phyloP scores from a whole-genome alignment of 2,888 invertebrate genomes.

The Xanthorhoe designata region DNA sequence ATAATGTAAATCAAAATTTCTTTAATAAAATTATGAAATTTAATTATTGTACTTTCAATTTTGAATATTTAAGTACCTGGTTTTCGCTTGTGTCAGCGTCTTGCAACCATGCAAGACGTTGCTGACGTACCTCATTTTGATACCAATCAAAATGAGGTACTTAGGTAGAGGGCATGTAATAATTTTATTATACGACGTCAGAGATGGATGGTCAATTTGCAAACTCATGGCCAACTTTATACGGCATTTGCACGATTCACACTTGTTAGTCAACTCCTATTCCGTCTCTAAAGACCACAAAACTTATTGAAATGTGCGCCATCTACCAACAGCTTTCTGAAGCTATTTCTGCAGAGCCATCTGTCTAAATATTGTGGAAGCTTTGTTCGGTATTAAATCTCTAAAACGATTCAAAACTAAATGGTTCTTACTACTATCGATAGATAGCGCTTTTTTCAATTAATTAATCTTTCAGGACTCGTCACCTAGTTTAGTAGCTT shows the following conservation, averaged over 20 bases:
- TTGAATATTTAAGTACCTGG: too few species aligned
- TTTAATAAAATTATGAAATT: slow-evolving; percentile 72
- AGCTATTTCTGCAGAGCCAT: slow-evolving; percentile 4
- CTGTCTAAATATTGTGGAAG: neutral
- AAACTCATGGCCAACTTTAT: too few species aligned
- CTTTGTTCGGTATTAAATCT: neutral
- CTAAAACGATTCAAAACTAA: neutral
- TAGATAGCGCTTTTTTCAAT: slow-evolving; percentile 4
- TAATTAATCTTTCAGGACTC: neutral
- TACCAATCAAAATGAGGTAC: too few species aligned
- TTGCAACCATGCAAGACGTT: too few species aligned
- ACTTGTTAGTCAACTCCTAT: too few species aligned
- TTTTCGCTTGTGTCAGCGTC: too few species aligned
- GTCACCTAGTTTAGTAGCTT: too few species aligned
- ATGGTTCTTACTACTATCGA: neutral
- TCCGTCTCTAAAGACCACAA: too few species aligned
- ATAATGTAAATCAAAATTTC: slow-evolving; percentile 74
- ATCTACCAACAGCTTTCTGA: neutral
- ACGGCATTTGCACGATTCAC: neutral
- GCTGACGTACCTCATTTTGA: too few species aligned
- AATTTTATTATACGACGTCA: too few species aligned
- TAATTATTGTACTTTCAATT: slow-evolving; percentile 3
- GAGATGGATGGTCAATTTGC: too few species aligned
- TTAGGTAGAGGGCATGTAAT: too few species aligned
- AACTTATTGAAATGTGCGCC: neutral